Base-by-base conservation (phyloP, 2,888 invertebrate species). In the Heliconius hortense region DNA sequence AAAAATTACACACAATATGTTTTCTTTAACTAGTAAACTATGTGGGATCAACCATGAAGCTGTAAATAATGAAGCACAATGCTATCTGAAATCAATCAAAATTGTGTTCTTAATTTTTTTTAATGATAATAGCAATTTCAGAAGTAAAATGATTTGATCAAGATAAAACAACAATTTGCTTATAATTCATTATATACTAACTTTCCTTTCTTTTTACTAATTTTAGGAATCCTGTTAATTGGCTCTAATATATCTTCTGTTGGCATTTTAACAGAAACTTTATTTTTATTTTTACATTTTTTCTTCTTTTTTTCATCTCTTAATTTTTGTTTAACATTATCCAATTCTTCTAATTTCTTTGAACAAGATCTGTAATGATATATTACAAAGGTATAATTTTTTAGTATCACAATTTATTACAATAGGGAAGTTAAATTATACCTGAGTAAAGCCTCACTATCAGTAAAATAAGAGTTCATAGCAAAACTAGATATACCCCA, bases 401-500 rank as follows among this genome's bases (percentile, higher is more conserved):
- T 26, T 43, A 7, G 18, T 31, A 11, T 53, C 21, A 3, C 5
- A n/a, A 21, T n/a, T 26, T n/a, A 31, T 18, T 39, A 43, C 18
- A 7, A 56, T 31, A 59, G 7, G 28, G 64, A 35, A 48, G 10
- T 63, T 39, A 48, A n/a, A 56, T 15, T 7, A 74, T 85, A 95
- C 96, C 91, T 93, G 28, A 96, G 86, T 77, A 96, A 90, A 59
- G 94, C 94, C 84, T 96, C 95, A 83, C 94, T 95, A 79, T 95
- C 94, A 59, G 95, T 94, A 77, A 94, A 94, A 82, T 93, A 95
- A 1, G 92, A 92, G 81, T 91, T 91, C 86, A 94, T 93, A 8
- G 95, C 94, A 84, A 95, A 92, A 82, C 91, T 95, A 21, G 96
- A 95, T 74, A 95, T 91, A 13, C 96, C 96, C 96, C 96, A 97